Evolutionary conservation across 2,113 vertebrate genomes (phyloP), one percentile per base, ranked within the genome.

Genomic region (Paradisaea rubra): DNA sequence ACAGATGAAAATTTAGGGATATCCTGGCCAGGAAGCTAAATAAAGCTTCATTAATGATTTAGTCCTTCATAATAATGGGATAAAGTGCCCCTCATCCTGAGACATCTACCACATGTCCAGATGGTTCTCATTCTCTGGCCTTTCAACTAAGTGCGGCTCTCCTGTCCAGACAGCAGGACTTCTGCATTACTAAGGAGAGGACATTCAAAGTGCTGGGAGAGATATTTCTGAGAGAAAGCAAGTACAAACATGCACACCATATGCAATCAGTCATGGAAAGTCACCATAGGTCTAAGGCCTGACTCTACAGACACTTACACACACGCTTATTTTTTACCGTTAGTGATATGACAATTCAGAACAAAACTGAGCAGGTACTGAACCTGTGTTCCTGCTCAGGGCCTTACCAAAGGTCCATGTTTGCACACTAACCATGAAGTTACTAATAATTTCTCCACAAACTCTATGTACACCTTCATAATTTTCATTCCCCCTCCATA

Each of bases 141-240:
- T 28, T 72, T 84, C 35, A 59, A 30, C 3, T 24, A 27, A 63
- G 31, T 0, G 0, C 83, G 44, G 17, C 8, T 73, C 11, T 72
- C 25, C 49, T 50, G 11, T 27, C 35, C 53, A 49, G 21, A 12
- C 9, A 66, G 52, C 17, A 23, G n/a, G 22, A n/a, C 15, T 47
- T 39, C 49, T 54, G 39, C 21, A 33, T 42, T 44, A 24, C 45
- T 54, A 25, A 63, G 27, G n/a, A 72, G 41, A 64, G 44, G 41
- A 28, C 10, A 54, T 54, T 28, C 7, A 2, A 70, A 77, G n/a
- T 37, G 21, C 56, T 86, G 19, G 22, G 37, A 70, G 66, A 85
- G 35, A 33, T 13, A 54, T 50, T 76, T 42, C 49, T 15, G 4
- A 86, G 54, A 63, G 52, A 76, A 83, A 54, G 7, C 28, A 59